Evolutionary conservation across 1,140 invertebrate species (phyloP).

Genomic region (Holcopasites calliopsidis): DNA sequence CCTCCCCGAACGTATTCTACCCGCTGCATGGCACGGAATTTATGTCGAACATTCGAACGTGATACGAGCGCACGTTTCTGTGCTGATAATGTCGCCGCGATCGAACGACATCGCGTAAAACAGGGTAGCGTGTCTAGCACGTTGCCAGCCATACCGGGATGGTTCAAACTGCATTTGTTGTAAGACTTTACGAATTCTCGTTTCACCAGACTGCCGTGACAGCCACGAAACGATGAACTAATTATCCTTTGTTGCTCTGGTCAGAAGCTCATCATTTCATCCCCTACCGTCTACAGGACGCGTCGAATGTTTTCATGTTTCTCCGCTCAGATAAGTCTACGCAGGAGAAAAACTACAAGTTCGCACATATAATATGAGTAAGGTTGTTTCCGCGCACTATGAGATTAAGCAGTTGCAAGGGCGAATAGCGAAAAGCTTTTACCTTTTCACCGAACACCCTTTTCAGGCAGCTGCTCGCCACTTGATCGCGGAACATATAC

Average conservation of each 20-base stretch:
- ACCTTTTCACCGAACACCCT: not conserved
- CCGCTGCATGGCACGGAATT: slow-evolving; percentile 42
- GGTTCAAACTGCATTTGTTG: no score
- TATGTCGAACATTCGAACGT: slow-evolving; percentile 51
- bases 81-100: slow-evolving; percentile 26
- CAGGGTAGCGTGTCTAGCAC: not conserved
- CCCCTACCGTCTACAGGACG: no score
- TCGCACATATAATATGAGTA: no score
- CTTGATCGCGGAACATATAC: slow-evolving; percentile 1
- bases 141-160: no score
- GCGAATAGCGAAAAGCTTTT: not conserved
- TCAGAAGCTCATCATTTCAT: not conserved
- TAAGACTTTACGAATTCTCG: not conserved
- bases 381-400: no score
- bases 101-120: slow-evolving; percentile 29
- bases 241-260: not conserved
- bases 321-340: no score
- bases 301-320: no score
- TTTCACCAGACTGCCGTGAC: not conserved
- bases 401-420: slow-evolving; percentile 5
- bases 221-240: not conserved
- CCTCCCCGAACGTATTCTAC: not conserved
- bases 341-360: no score
- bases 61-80: slow-evolving; percentile 35
- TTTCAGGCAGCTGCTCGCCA: not conserved